Conservation (phyloP, 2,113 vertebrate genomes). For the Carassius carassius region DNA sequence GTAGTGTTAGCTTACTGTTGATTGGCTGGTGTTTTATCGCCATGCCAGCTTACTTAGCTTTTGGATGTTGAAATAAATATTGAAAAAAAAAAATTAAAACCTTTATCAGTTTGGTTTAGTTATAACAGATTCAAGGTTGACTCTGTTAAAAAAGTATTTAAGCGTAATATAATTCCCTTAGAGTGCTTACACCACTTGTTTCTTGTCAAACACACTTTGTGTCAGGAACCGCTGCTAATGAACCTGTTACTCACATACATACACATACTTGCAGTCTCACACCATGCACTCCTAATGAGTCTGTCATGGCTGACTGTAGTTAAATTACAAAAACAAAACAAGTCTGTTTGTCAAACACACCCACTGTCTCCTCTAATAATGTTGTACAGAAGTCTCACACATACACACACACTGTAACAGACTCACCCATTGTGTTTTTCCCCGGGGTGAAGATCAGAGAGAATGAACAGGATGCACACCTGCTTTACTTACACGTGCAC, state of each 20-base stretch:
- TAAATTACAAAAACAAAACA: conserved; percentile 64
- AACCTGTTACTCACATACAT: conserved; percentile 39
- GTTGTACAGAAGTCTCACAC: conserved; percentile 32
- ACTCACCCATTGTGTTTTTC: too few relatives aligned
- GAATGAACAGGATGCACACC: neutral
- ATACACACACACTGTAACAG: neutral
- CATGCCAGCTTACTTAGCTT: too few relatives aligned
- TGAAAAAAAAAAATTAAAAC: too few relatives aligned
- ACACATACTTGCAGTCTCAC: conserved; percentile 27
- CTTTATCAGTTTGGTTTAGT: too few relatives aligned
- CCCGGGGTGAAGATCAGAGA: too few relatives aligned
- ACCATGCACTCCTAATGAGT: conserved; percentile 71
- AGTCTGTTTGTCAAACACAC: conserved; percentile 31
- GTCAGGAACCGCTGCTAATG: conserved; percentile 40
- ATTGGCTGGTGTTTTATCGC: too few relatives aligned
- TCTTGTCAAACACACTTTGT: conserved; percentile 42
- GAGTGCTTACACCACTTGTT: neutral
- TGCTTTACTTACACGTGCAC: neutral
- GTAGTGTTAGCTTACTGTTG: too few relatives aligned
- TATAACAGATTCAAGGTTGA: too few relatives aligned
- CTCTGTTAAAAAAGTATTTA: too few relatives aligned
- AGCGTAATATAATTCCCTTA: too few relatives aligned
- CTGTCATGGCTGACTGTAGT: conserved; percentile 62
- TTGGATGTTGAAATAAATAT: too few relatives aligned
- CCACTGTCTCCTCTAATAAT: conserved; percentile 12